Percentiles rank a stretch among this genome's conserved stretches.
These are phyloP conservation scores for Turnix velox DNA, from an alignment of 2,113 vertebrate species.

Conservation along the genomic window DNA sequence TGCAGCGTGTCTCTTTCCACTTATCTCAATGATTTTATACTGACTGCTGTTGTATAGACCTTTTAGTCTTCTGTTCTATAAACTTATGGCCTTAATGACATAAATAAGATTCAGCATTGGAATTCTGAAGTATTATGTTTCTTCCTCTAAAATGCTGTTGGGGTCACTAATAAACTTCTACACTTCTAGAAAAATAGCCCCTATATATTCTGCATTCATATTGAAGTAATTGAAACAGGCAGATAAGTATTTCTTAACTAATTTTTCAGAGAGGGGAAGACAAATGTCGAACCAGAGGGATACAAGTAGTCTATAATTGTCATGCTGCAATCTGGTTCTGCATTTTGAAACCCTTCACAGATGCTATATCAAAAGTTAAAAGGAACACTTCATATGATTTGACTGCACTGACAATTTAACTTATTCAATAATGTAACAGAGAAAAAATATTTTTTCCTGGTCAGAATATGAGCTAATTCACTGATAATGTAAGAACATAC, in stretches of 20 bases:
- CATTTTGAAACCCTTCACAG: neutral
- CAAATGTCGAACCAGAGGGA: neutral
- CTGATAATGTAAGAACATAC: neutral
- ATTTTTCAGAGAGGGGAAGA: neutral
- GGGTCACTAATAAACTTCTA: neutral
- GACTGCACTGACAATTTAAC: neutral
- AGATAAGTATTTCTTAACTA: neutral
- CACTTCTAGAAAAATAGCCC: neutral
- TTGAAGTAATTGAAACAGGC: neutral
- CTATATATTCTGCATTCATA: neutral
- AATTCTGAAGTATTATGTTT: neutral
- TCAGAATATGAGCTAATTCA: neutral
- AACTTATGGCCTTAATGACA: neutral
- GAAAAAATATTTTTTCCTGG: neutral
- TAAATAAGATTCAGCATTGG: neutral
- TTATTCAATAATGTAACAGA: neutral
- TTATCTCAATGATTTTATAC: slow-evolving; percentile 20
- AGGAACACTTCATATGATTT: neutral
- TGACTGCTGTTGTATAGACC: neutral
- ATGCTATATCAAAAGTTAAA: neutral
- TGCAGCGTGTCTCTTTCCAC: neutral
- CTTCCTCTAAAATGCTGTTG: neutral
- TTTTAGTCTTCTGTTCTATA: slow-evolving; percentile 8
- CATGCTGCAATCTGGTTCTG: neutral
- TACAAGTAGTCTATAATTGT: neutral